phyloP scores from a whole-genome alignment of 2,113 vertebrate genomes.

The Spea multiplicata region DNA sequence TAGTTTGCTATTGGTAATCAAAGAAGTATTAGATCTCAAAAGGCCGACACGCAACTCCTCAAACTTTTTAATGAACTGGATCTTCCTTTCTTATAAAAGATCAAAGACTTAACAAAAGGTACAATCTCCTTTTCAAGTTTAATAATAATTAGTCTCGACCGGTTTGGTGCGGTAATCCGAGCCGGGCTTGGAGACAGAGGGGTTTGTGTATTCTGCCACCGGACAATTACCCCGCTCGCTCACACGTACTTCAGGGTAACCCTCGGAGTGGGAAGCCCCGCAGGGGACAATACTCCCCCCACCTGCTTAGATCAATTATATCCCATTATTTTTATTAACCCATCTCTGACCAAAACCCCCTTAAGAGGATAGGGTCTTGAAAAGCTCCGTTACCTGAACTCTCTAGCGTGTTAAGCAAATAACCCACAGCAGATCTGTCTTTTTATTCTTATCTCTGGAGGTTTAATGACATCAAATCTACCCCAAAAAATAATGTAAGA shows the following conservation, averaged over 20 bases:
- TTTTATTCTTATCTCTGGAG: too few relatives aligned
- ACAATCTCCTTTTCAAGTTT: slow-evolving; percentile 47
- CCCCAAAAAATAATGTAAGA: too few relatives aligned
- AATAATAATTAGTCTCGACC: slow-evolving; percentile 47
- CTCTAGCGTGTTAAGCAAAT: too few relatives aligned
- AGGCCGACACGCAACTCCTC: slow-evolving; percentile 19
- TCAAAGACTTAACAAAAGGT: slow-evolving; percentile 31
- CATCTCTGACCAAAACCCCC: too few relatives aligned
- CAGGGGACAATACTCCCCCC: background rate
- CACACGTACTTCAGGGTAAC: slow-evolving; percentile 15
- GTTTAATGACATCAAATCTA: too few relatives aligned
- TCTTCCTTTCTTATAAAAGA: slow-evolving; percentile 30
- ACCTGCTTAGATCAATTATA: background rate
- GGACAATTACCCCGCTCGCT: slow-evolving; percentile 38
- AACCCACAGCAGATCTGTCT: too few relatives aligned
- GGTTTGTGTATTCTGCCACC: slow-evolving; percentile 20
- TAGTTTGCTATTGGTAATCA: slow-evolving; percentile 17
- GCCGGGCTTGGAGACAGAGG: slow-evolving; percentile 11
- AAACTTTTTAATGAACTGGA: slow-evolving; percentile 45
- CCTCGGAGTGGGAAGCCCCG: background rate
- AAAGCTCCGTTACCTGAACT: too few relatives aligned
- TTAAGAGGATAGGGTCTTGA: too few relatives aligned
- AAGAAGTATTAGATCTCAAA: slow-evolving; percentile 17
- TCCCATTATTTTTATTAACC: too few relatives aligned
- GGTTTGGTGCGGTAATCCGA: slow-evolving; percentile 35